phyloP scores from a whole-genome alignment of 2,888 invertebrate species.

The Spodoptera picta region DNA sequence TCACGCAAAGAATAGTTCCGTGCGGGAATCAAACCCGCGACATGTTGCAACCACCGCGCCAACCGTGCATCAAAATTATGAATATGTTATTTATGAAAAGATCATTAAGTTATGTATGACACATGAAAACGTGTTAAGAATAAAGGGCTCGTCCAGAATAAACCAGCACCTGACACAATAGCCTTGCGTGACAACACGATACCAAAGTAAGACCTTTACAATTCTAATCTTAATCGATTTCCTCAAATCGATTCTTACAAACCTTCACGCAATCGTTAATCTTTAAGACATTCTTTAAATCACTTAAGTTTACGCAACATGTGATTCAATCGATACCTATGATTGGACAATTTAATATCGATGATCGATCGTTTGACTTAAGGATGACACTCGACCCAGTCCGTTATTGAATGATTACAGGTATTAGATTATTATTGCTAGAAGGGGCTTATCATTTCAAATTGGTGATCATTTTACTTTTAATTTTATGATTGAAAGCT shows the following conservation, averaged over 20 bases:
- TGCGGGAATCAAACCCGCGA: no score
- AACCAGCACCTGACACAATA: constrained; percentile 2
- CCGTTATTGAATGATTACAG: constrained; percentile 9
- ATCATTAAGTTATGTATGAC: no score
- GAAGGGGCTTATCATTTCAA: not conserved
- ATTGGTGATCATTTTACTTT: not conserved
- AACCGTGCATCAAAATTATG: no score
- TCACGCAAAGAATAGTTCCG: no score
- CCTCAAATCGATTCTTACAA: constrained; percentile 19
- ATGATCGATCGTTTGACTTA: constrained; percentile 26
- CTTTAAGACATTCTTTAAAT: constrained; percentile 23
- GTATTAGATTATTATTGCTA: constrained; percentile 8
- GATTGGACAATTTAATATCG: constrained; percentile 27
- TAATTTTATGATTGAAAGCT: no score
- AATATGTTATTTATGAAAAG: no score
- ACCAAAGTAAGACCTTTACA: constrained; percentile 7
- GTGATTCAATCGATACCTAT: constrained; percentile 1
- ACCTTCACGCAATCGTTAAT: constrained; percentile 10
- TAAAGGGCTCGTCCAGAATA: constrained; percentile 1
- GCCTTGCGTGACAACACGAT: constrained; percentile 22
- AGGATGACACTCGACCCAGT: constrained; percentile 30
- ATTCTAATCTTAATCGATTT: constrained; percentile 26
- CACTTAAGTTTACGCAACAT: constrained; percentile 14
- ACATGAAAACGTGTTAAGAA: not conserved
- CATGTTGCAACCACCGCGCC: no score